These are phyloP conservation scores for Sphenopsis melanotis DNA, from an alignment of 2,797 vertebrate genomes.

Conservation along the genomic window DNA sequence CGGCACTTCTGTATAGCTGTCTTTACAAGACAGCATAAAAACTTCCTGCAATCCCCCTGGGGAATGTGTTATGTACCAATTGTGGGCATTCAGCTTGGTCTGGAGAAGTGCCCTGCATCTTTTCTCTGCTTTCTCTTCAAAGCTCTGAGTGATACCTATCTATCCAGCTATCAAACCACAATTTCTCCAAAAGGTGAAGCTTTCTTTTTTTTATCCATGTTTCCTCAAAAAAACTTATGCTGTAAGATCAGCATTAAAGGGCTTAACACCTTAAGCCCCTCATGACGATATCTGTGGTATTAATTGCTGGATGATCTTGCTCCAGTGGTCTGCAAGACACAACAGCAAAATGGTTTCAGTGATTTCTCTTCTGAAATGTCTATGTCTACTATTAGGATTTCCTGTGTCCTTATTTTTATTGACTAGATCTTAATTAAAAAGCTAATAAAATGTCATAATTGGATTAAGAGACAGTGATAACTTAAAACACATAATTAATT, in stretches of 20 bases:
- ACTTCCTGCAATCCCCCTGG: not conserved
- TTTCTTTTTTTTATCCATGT: not conserved
- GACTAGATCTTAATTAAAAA: not conserved
- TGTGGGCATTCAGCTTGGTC: not conserved
- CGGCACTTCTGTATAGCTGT: not conserved
- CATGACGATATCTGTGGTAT: not conserved
- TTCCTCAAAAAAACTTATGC: not conserved
- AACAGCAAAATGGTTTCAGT: not conserved
- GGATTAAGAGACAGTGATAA: not conserved
- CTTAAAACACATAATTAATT: not conserved
- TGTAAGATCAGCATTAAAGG: not conserved
- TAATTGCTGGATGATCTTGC: not conserved
- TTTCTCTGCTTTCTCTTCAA: not conserved
- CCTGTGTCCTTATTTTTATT: not conserved
- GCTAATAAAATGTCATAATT: not conserved
- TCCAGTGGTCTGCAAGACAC: not conserved
- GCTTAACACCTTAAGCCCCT: not conserved
- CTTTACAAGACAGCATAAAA: not conserved
- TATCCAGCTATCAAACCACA: not conserved
- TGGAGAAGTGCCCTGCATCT: not conserved
- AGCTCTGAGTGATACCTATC: not conserved
- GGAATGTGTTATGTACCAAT: rapidly evolving
- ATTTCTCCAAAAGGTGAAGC: not conserved
- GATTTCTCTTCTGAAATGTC: not conserved
- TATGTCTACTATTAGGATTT: not conserved